Evolutionary conservation across 2,797 vertebrate species (phyloP).

Genomic region (Ara ararauna): DNA sequence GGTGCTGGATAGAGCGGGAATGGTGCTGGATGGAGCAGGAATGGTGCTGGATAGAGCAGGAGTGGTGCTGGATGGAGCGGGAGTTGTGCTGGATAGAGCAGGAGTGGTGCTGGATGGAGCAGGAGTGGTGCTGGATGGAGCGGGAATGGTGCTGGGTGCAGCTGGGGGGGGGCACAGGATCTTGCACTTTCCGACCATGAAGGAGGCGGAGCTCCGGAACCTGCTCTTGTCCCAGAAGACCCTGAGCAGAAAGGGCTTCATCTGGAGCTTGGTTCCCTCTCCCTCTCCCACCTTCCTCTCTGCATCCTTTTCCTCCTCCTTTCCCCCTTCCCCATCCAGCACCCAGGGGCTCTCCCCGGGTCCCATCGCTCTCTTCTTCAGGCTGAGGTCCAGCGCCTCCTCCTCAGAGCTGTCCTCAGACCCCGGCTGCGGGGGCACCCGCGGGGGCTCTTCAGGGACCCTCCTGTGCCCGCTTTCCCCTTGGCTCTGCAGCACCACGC

Average conservation of each 20-base stretch:
- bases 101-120: too few species aligned
- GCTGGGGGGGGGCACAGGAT: neutral
- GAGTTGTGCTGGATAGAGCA: too few species aligned
- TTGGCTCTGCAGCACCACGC: accelerated
- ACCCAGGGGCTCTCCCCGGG: neutral
- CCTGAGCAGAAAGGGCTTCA: neutral
- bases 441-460: neutral
- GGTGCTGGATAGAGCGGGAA: accelerated
- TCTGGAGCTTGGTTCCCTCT: accelerated
- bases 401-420: neutral
- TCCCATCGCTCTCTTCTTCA: conserved; percentile 72
- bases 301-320: neutral
- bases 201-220: conserved; percentile 76
- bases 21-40: too few species aligned
- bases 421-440: accelerated
- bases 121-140: too few species aligned
- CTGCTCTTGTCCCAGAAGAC: conserved; percentile 28
- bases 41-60: accelerated
- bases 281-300: accelerated
- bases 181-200: conserved; percentile 81
- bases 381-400: conserved; percentile 71
- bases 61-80: accelerated
- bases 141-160: neutral
- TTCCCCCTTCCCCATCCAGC: accelerated
- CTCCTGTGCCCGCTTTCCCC: neutral